Evolutionary conservation across 2,888 invertebrate genomes (phyloP).

Genomic region (Ectobius pallidus): DNA sequence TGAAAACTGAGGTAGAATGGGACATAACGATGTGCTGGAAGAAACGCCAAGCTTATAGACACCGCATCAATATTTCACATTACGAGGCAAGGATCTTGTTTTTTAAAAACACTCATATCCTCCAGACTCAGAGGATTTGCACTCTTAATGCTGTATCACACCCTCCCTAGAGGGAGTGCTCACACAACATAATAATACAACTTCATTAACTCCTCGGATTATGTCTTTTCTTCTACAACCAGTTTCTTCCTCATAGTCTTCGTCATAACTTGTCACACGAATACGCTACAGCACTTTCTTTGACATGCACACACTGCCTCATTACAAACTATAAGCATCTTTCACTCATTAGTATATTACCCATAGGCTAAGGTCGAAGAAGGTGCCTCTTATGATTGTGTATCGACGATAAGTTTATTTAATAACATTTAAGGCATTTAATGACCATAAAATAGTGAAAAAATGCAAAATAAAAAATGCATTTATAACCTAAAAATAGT

Average conservation of each 20-base stretch:
- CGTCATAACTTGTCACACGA: background rate
- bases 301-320: constrained; percentile 1
- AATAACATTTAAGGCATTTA: too few relatives aligned
- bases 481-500: too few relatives aligned
- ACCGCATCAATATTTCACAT: constrained; percentile 22
- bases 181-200: constrained; percentile 36
- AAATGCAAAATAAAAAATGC: too few relatives aligned
- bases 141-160: constrained; percentile 4
- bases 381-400: too few relatives aligned
- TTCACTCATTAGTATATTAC: too few relatives aligned
- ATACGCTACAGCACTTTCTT: background rate
- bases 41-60: background rate
- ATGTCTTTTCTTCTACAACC: constrained; percentile 29
- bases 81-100: constrained; percentile 1
- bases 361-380: too few relatives aligned
- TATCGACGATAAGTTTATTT: too few relatives aligned
- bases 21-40: too few relatives aligned
- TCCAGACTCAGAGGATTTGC: background rate
- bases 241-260: constrained; percentile 11
- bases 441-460: too few relatives aligned
- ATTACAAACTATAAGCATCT: background rate
- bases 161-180: background rate
- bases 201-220: constrained; percentile 38
- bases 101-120: constrained; percentile 17
- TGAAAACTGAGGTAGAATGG: too few relatives aligned